A percentile compares a stretch with the other conserved stretches of the same genome.
phyloP scores from a whole-genome alignment of 2,797 vertebrate species.

The Lepus oiostolus region DNA sequence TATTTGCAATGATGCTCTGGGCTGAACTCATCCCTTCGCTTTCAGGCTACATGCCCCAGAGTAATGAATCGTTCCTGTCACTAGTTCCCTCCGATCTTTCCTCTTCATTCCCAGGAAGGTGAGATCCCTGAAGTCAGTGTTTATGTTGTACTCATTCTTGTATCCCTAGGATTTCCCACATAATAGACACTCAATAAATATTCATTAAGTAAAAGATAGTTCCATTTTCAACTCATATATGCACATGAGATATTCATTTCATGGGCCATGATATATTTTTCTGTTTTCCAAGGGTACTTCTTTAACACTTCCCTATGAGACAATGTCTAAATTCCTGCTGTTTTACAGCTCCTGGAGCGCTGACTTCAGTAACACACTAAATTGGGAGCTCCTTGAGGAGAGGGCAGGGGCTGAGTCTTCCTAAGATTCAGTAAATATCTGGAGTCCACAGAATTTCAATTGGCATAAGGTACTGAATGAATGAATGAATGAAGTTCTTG shows the following conservation, averaged over 20 bases:
- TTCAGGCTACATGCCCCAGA: neutral
- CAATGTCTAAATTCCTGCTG: neutral
- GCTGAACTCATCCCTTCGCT: neutral
- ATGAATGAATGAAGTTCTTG: neutral
- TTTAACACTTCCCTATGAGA: slow-evolving; percentile 25
- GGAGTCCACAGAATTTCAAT: neutral
- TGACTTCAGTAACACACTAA: neutral
- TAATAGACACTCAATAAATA: slow-evolving; percentile 39
- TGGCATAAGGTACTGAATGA: slow-evolving; percentile 13
- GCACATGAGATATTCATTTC: slow-evolving; percentile 60
- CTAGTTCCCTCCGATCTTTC: neutral
- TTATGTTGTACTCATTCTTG: neutral
- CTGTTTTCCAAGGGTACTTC: slow-evolving; percentile 19
- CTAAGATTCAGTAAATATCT: neutral
- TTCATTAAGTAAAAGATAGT: slow-evolving; percentile 33
- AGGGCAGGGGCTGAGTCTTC: neutral
- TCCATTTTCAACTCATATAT: slow-evolving; percentile 52
- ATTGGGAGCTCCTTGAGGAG: neutral
- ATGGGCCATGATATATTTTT: slow-evolving; percentile 14
- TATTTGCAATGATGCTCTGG: neutral
- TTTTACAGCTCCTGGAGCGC: neutral
- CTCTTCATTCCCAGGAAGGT: slow-evolving; percentile 23
- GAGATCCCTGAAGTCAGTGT: slow-evolving; percentile 26
- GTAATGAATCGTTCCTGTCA: neutral
- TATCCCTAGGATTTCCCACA: neutral